These are phyloP conservation scores for Cynopterus sphinx DNA, from an alignment of 2,797 vertebrate species.

Conservation along the genomic window DNA sequence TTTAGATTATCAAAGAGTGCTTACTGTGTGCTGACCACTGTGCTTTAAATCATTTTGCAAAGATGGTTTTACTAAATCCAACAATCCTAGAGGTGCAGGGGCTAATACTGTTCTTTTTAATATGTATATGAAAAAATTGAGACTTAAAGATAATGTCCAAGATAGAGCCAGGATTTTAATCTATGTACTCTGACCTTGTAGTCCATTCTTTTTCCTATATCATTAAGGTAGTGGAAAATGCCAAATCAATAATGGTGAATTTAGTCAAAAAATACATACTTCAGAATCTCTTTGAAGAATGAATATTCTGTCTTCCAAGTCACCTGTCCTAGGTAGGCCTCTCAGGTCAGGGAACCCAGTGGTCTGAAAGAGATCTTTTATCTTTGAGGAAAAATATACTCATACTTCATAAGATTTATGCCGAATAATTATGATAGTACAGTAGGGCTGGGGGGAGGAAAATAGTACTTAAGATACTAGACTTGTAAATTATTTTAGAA, in stretches of 20 bases:
- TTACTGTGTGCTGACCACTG: neutral
- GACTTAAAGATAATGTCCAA: neutral
- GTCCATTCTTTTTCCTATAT: neutral
- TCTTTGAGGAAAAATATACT: neutral
- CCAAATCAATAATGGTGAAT: neutral
- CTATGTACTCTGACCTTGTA: neutral
- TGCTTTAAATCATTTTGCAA: slow-evolving; percentile 45
- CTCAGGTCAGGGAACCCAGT: neutral
- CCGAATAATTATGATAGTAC: neutral
- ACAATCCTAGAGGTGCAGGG: neutral
- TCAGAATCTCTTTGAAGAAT: neutral
- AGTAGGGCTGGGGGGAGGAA: neutral
- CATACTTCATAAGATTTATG: neutral
- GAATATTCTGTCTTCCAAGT: neutral
- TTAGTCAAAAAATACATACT: neutral
- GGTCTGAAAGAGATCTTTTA: neutral
- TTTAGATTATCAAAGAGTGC: neutral
- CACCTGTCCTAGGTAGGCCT: neutral
- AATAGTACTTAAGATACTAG: neutral
- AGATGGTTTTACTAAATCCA: neutral
- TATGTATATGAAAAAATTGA: neutral
- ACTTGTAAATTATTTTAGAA: slow-evolving; percentile 25
- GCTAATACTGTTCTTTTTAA: neutral
- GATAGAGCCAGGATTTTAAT: neutral
- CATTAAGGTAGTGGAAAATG: neutral